These are phyloP conservation scores for Stenotaenia linearis DNA, from an alignment of 2,888 invertebrate species.

Conservation along the genomic window DNA sequence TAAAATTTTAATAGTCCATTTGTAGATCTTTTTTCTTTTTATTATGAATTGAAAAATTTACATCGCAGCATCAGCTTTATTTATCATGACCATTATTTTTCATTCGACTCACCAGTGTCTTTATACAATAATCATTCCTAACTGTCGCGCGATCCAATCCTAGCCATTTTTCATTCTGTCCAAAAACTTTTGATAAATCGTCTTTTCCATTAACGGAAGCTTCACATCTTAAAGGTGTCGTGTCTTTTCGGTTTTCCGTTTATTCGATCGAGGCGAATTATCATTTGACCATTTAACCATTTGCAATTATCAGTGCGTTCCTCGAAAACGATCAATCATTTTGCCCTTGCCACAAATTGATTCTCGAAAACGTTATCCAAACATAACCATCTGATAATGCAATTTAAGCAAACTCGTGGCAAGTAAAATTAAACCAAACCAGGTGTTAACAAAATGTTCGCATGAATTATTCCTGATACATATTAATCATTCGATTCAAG, in stretches of 20 bases:
- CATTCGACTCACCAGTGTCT: conserved; percentile 8
- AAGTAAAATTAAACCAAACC: neutral
- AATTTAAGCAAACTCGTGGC: neutral
- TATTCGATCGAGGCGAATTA: neutral
- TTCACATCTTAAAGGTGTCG: neutral
- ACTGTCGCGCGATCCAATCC: conserved; percentile 12
- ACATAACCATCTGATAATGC: neutral
- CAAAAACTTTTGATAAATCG: conserved; percentile 5
- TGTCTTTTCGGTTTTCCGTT: neutral
- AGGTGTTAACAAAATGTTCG: neutral
- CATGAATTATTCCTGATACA: neutral
- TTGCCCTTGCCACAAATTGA: neutral
- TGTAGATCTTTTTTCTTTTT: no score
- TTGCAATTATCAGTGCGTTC: neutral
- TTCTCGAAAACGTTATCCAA: neutral
- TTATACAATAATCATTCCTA: conserved; percentile 11
- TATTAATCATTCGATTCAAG: conserved; percentile 17
- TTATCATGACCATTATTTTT: neutral
- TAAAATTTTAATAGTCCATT: neutral
- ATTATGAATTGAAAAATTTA: neutral
- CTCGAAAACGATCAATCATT: neutral
- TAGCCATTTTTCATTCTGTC: conserved; percentile 11
- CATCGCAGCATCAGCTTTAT: neutral
- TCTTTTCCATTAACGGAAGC: conserved; percentile 16
- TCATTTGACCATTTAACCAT: conserved; percentile 11